Percentiles rank a stretch among this genome's conserved stretches.
Conservation (phyloP, 1,140 invertebrate genomes). For the Drosophila arawakana region DNA sequence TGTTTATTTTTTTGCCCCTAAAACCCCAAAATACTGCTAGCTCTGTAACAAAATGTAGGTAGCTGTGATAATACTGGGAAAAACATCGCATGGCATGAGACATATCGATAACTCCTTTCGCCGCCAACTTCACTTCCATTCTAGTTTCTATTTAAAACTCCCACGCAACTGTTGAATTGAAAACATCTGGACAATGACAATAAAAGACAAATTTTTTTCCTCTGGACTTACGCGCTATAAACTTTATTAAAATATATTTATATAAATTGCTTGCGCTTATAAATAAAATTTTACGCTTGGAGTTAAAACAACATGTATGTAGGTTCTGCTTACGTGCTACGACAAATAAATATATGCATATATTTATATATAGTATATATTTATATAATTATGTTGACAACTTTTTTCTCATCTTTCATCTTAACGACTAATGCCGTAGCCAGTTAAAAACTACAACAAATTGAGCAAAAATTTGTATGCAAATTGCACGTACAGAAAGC, state of each 20-base stretch:
- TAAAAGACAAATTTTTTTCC: neutral
- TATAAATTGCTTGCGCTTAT: constrained; percentile 79
- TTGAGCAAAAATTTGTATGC: constrained; percentile 72
- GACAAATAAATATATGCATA: constrained; percentile 71
- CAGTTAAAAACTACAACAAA: constrained; percentile 64
- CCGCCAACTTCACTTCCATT: neutral
- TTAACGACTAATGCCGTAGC: constrained; percentile 16
- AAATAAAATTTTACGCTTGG: constrained; percentile 71
- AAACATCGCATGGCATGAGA: neutral
- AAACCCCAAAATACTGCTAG: too few species aligned
- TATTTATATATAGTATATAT: constrained; percentile 19
- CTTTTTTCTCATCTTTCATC: constrained; percentile 30
- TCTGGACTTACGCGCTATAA: constrained; percentile 67
- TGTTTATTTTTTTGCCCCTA: too few species aligned
- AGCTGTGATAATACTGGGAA: too few species aligned
- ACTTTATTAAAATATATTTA: constrained; percentile 81
- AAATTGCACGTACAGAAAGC: constrained; percentile 71
- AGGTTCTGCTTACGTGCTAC: constrained; percentile 57
- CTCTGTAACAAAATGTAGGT: too few species aligned
- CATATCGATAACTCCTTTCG: neutral
- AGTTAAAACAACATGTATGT: constrained; percentile 77
- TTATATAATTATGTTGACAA: constrained; percentile 27
- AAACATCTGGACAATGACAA: too few species aligned
- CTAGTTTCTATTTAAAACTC: neutral
- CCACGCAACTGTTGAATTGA: too few species aligned